phyloP scores from a whole-genome alignment of 2,797 vertebrate species.

The Columba guinea region DNA sequence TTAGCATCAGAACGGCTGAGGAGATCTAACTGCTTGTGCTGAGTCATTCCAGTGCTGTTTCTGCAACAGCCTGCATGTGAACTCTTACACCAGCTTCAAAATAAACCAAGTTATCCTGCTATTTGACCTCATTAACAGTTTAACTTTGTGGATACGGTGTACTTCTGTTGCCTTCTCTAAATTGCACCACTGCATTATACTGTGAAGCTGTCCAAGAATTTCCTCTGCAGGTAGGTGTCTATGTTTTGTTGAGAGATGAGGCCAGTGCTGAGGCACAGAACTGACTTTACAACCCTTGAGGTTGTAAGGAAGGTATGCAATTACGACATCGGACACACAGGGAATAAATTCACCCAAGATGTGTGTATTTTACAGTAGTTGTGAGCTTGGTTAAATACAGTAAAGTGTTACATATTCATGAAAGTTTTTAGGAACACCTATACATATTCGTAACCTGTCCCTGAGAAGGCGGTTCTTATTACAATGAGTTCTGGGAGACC shows the following conservation, averaged over 20 bases:
- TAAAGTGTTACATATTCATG: too few relatives aligned
- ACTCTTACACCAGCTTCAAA: neutral
- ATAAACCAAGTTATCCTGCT: neutral
- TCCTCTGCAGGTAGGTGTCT: neutral
- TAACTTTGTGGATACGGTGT: neutral
- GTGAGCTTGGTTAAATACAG: too few relatives aligned
- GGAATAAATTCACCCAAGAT: too few relatives aligned
- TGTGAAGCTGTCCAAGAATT: neutral
- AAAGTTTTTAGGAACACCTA: too few relatives aligned
- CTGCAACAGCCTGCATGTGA: accelerated
- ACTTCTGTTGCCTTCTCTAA: neutral
- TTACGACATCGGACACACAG: too few relatives aligned
- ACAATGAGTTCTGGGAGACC: too few relatives aligned
- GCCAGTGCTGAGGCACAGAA: neutral
- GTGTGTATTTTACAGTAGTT: too few relatives aligned
- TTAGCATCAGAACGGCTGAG: neutral
- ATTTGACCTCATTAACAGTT: neutral
- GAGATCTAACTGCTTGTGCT: neutral
- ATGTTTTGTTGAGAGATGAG: neutral
- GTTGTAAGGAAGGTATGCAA: too few relatives aligned
- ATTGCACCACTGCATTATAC: neutral
- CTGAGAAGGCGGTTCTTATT: too few relatives aligned
- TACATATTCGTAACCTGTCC: too few relatives aligned
- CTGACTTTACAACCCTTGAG: too few relatives aligned
- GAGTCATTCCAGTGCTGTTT: neutral